Percentiles rank a stretch among this genome's conserved stretches.
phyloP scores from a whole-genome alignment of 2,113 vertebrate species.

The Laticauda laticaudata region DNA sequence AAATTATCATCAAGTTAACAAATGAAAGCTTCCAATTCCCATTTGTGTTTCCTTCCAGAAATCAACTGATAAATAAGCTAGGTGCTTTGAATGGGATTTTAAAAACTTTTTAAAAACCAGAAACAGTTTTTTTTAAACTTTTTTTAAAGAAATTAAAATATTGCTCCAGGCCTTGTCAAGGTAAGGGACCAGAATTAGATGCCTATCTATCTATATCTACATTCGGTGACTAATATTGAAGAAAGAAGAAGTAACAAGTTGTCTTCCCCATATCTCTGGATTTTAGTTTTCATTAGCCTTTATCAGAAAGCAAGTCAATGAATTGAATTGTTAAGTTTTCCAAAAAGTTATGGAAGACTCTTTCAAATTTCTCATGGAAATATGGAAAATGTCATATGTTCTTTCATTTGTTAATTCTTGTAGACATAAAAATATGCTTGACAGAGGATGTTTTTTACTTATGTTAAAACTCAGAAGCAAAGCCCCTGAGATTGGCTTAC shows the following conservation, averaged over 20 bases:
- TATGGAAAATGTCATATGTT: background rate
- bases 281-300: background rate
- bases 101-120: background rate
- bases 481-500: background rate
- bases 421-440: background rate
- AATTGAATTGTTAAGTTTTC: background rate
- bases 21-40: conserved; percentile 24
- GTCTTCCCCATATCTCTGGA: background rate
- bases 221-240: background rate
- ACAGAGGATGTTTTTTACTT: background rate
- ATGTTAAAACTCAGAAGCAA: background rate
- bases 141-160: background rate
- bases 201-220: background rate
- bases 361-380: background rate
- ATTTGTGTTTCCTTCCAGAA: conserved; percentile 29
- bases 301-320: background rate
- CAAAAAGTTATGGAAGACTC: background rate
- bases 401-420: background rate
- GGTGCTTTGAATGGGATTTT: conserved; percentile 12
- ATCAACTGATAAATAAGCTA: conserved; percentile 39
- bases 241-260: background rate
- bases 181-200: background rate
- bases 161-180: conserved; percentile 24
- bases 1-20: conserved; percentile 27
- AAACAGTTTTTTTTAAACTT: background rate